Percentiles rank a stretch among this genome's conserved stretches.
phyloP scores from a whole-genome alignment of 2,113 vertebrate genomes.

The Mellivora capensis region DNA sequence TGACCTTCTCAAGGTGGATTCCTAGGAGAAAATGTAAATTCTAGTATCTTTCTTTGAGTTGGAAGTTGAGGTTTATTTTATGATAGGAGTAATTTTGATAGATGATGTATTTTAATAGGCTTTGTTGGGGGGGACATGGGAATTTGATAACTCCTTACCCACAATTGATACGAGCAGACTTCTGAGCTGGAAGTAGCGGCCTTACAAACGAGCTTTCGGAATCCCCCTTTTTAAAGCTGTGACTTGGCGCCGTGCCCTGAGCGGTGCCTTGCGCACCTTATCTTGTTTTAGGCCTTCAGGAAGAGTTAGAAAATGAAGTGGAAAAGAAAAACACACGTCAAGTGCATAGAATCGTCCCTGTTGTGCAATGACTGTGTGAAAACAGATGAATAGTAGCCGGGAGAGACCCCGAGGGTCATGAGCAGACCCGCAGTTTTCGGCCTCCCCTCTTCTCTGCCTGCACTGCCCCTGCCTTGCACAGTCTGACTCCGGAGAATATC shows the following conservation, averaged over 20 bases:
- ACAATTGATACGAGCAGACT: background rate
- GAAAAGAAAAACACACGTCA: background rate
- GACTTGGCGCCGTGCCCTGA: background rate
- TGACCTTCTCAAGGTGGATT: background rate
- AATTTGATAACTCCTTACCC: background rate
- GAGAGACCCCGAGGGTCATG: background rate
- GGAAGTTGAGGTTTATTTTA: background rate
- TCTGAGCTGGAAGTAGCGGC: background rate
- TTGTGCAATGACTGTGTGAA: fast-evolving
- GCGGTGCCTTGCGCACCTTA: background rate
- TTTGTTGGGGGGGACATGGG: background rate
- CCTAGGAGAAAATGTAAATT: background rate
- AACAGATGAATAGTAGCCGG: background rate
- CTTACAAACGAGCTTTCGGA: background rate
- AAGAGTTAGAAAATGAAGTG: background rate
- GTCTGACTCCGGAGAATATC: background rate
- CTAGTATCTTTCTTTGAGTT: background rate
- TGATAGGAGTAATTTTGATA: background rate
- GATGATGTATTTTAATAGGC: background rate
- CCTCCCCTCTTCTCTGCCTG: background rate
- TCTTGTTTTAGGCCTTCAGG: background rate
- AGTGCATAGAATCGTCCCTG: background rate
- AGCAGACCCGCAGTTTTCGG: no score
- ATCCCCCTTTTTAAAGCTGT: background rate
- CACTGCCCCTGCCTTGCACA: background rate